phyloP scores from a whole-genome alignment of 1,140 invertebrate species.

The Phymorhynchus buccinoides region DNA sequence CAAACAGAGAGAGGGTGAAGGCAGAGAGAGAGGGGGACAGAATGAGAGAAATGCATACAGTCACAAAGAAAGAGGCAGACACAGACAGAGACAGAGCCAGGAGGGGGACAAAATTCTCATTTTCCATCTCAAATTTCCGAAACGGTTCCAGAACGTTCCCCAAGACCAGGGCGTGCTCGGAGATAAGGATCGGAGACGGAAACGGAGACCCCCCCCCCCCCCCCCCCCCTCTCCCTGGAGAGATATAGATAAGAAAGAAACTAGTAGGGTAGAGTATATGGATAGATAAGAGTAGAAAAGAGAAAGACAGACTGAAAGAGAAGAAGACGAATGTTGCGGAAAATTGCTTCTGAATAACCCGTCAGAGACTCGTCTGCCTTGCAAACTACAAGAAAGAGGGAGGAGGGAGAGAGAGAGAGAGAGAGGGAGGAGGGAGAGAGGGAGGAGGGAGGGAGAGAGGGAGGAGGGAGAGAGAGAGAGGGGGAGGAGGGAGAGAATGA shows the following conservation, averaged over 20 bases:
- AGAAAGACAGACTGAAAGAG: background rate
- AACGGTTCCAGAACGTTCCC: background rate
- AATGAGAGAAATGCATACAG: background rate
- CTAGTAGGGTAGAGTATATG: too few species aligned
- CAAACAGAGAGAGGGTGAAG: background rate
- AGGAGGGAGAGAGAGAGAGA: background rate
- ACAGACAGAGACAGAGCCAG: background rate
- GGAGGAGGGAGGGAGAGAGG: too few species aligned
- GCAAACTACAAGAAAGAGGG: too few species aligned
- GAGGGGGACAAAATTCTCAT: background rate
- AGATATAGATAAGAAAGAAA: too few species aligned
- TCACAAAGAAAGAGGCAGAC: background rate
- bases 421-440: background rate
- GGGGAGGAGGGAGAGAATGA: too few species aligned
- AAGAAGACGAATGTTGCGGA: conserved; percentile 31
- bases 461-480: too few species aligned
- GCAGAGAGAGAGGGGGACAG: background rate
- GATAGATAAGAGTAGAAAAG: too few species aligned
- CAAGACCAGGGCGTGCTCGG: background rate
- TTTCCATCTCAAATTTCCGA: conserved; percentile 9
- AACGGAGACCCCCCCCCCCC: background rate
- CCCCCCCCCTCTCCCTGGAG: too few species aligned
- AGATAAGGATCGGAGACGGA: conserved; percentile 23
- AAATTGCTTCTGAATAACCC: conserved; percentile 18
- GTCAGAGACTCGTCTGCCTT: background rate